A percentile compares a stretch with the other conserved stretches of the same genome.
These are phyloP conservation scores for Mimachlamys varia DNA, from an alignment of 2,888 invertebrate species.

Conservation along the genomic window DNA sequence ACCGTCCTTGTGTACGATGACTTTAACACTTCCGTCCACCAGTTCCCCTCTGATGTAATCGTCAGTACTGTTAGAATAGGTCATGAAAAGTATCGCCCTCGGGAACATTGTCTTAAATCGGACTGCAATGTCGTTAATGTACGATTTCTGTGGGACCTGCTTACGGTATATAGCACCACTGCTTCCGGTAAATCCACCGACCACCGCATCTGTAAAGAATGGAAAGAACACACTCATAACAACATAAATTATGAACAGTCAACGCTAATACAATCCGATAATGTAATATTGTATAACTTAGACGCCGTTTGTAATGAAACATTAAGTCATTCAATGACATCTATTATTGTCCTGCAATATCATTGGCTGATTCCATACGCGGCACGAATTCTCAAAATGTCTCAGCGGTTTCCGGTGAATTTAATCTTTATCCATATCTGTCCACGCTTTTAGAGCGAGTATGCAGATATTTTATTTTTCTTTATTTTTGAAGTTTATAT, in stretches of 20 bases:
- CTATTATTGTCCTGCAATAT: too few relatives aligned
- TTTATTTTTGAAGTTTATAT: too few relatives aligned
- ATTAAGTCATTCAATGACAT: too few relatives aligned
- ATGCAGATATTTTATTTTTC: too few relatives aligned
- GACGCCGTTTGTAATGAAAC: too few relatives aligned
- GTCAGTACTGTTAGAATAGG: conserved; percentile 61
- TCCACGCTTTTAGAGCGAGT: too few relatives aligned
- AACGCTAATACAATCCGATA: neutral
- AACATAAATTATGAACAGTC: neutral
- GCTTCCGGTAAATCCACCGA: conserved; percentile 74
- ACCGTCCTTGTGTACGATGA: conserved; percentile 60
- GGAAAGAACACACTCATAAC: conserved; percentile 42
- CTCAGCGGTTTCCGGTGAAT: too few relatives aligned
- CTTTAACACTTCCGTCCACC: conserved; percentile 71
- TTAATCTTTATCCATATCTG: too few relatives aligned
- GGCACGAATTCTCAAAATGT: too few relatives aligned
- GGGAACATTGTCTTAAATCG: conserved; percentile 76
- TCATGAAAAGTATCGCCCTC: conserved; percentile 77
- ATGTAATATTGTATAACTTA: too few relatives aligned
- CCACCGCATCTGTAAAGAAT: conserved; percentile 68
- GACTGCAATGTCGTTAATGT: conserved; percentile 79
- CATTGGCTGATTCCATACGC: too few relatives aligned
- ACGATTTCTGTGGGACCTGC: conserved; percentile 61
- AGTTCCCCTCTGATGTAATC: conserved; percentile 73
- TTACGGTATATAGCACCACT: conserved; percentile 58